A percentile compares a stretch with the other conserved stretches of the same genome.
These are phyloP conservation scores for Brachionus koreanus DNA, from an alignment of 1,140 invertebrate species.

Conservation along the genomic window DNA sequence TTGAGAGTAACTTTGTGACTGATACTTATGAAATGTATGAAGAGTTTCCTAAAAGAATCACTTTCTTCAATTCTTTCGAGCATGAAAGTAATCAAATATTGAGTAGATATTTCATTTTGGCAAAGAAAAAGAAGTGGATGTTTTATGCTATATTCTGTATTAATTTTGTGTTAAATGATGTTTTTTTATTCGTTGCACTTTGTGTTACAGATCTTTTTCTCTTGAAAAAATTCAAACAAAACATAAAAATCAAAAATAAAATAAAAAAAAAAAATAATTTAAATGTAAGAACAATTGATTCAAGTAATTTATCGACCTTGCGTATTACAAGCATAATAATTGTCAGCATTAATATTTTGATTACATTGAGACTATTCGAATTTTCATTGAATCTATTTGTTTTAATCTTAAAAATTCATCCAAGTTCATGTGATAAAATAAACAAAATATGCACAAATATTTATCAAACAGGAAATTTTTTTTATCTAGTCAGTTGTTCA, in stretches of 20 bases:
- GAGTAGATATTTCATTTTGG: too few species aligned
- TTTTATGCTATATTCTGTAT: not conserved
- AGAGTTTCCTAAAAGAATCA: too few species aligned
- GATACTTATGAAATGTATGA: too few species aligned
- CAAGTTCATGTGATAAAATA: not conserved
- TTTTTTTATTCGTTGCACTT: not conserved
- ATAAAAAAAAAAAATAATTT: not conserved
- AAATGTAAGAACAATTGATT: not conserved
- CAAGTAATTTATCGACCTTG: not conserved
- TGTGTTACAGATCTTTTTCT: not conserved
- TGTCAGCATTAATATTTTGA: not conserved
- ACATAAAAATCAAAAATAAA: not conserved
- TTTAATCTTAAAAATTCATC: not conserved
- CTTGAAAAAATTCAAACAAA: not conserved
- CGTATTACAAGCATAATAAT: not conserved
- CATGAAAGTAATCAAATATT: not conserved
- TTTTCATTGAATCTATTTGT: not conserved
- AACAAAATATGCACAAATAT: not conserved
- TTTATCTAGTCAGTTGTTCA: not conserved
- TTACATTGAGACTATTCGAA: not conserved
- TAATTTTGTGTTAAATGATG: not conserved
- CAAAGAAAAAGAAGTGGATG: not conserved
- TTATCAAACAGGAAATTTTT: not conserved
- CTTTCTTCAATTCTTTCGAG: too few species aligned
- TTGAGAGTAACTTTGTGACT: too few species aligned